phyloP scores from a whole-genome alignment of 2,888 invertebrate species.

The Sturmia bella region DNA sequence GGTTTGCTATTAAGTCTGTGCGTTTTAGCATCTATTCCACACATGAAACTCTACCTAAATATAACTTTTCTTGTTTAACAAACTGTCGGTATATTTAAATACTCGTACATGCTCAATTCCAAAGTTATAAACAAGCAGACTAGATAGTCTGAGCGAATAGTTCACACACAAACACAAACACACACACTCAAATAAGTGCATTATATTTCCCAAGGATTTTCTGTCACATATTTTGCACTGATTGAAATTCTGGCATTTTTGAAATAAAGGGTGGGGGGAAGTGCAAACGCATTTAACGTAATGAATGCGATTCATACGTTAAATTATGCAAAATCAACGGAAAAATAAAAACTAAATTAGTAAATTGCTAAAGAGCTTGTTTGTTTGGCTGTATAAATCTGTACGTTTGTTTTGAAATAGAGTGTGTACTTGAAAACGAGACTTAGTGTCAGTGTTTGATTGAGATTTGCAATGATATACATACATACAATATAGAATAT shows the following conservation, averaged over 20 bases:
- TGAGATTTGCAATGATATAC: neutral
- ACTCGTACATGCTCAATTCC: neutral
- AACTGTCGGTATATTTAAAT: constrained; percentile 16
- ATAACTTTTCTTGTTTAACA: constrained; percentile 6
- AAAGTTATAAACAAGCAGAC: constrained; percentile 23
- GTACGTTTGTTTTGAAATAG: constrained; percentile 4
- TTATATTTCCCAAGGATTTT: neutral
- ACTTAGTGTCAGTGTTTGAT: neutral
- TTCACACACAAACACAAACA: neutral
- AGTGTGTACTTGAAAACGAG: neutral
- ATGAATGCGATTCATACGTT: constrained; percentile 69
- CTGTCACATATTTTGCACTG: constrained; percentile 3
- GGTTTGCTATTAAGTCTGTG: too few species aligned
- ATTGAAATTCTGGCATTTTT: constrained; percentile 9
- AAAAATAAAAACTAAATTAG: constrained; percentile 15
- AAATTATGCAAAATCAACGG: constrained; percentile 65
- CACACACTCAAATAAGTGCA: neutral
- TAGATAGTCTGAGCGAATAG: constrained; percentile 1
- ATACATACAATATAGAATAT: neutral
- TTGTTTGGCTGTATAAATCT: neutral
- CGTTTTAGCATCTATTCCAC: too few species aligned
- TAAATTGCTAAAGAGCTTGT: neutral
- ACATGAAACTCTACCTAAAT: neutral
- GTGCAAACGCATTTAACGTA: constrained; percentile 58
- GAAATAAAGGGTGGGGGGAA: neutral